A percentile compares a stretch with the other conserved stretches of the same genome.
These are phyloP conservation scores for Microtus richardsoni DNA, from an alignment of 2,113 vertebrate genomes.

Conservation along the genomic window DNA sequence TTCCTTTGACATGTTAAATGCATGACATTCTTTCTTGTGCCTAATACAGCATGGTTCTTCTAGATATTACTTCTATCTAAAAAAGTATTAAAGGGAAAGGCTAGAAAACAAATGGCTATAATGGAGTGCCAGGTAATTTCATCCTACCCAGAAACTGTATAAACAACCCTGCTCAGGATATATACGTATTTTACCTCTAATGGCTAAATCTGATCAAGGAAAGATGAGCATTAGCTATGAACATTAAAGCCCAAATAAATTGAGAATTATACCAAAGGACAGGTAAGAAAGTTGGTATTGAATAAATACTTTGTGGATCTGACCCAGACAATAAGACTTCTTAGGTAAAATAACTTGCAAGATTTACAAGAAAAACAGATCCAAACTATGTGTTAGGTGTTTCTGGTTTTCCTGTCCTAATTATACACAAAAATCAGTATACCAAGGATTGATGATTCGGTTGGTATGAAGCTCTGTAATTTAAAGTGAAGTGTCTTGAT, in stretches of 20 bases:
- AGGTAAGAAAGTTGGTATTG: neutral
- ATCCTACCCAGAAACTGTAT: neutral
- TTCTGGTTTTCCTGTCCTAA: neutral
- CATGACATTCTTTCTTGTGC: neutral
- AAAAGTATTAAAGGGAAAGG: neutral
- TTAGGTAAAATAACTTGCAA: neutral
- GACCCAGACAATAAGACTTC: neutral
- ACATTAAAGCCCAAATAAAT: neutral
- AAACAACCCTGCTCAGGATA: neutral
- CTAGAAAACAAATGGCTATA: neutral
- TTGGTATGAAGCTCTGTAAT: neutral
- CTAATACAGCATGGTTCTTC: fast-evolving
- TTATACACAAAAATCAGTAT: neutral
- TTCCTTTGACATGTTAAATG: neutral
- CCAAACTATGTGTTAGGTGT: neutral
- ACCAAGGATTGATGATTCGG: neutral
- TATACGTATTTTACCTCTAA: neutral
- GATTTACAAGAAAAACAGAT: neutral
- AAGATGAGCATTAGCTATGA: neutral
- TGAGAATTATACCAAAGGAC: neutral
- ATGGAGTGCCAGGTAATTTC: neutral
- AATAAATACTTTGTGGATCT: neutral
- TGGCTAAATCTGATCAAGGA: neutral
- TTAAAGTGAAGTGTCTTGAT: neutral
- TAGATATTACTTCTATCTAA: neutral